Evolutionary conservation across 2,888 invertebrate species (phyloP).

Genomic region (Tolmerus cingulatus): DNA sequence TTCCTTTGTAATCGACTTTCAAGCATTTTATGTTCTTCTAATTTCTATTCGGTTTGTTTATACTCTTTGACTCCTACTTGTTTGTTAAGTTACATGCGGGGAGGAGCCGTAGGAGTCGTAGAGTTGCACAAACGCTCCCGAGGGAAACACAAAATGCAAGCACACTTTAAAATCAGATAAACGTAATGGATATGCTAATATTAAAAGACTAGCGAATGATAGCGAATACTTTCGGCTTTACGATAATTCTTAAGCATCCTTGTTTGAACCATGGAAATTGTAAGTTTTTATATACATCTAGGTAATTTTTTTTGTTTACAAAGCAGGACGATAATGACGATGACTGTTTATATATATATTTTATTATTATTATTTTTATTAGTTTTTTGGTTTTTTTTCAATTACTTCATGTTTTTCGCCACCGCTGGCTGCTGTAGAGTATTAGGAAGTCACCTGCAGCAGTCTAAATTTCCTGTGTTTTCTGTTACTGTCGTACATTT

Average conservation of each 20-base stretch:
- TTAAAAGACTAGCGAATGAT: constrained; percentile 7
- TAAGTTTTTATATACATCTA: not conserved
- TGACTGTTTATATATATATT: not conserved
- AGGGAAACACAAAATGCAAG: not conserved
- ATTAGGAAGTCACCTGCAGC: not conserved
- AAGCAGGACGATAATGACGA: not conserved
- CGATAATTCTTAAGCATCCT: constrained; percentile 5
- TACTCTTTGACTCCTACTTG: not conserved
- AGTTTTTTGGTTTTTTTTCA: no score
- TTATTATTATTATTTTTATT: no score
- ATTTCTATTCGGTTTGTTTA: not conserved
- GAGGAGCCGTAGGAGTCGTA: not conserved
- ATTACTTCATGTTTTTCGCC: not conserved
- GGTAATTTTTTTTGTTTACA: not conserved
- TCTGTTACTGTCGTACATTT: not conserved
- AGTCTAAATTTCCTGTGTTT: not conserved
- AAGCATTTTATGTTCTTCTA: constrained; percentile 5
- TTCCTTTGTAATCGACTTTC: constrained; percentile 34
- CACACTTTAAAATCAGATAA: not conserved
- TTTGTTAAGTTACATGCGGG: not conserved
- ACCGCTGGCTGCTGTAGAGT: not conserved
- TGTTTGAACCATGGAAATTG: not conserved
- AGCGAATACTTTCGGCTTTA: constrained; percentile 19
- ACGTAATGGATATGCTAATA: not conserved
- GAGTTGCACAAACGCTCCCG: not conserved